Percentiles rank a stretch among this genome's conserved stretches.
Conservation (phyloP, 2,113 vertebrate genomes). For the Phylloscopus trochiloides region DNA sequence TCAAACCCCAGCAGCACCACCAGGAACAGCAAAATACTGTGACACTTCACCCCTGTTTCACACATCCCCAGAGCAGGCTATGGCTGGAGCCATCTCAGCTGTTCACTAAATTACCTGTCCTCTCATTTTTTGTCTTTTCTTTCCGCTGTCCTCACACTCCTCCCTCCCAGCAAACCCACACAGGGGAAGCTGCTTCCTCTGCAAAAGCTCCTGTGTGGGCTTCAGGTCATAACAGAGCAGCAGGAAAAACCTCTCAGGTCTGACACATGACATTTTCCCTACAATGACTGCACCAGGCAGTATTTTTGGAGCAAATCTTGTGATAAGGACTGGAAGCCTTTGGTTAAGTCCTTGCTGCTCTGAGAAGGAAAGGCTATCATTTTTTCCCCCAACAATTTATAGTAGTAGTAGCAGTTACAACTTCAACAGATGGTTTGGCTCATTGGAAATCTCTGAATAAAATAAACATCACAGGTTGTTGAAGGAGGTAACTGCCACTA, state of each 20-base stretch:
- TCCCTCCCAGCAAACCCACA: background rate
- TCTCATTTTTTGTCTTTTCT: background rate
- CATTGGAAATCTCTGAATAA: background rate
- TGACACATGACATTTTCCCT: accelerated
- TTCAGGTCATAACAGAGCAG: background rate
- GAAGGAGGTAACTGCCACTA: background rate
- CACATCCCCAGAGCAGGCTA: background rate
- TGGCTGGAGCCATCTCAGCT: accelerated
- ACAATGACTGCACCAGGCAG: accelerated
- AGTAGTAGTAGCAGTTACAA: background rate
- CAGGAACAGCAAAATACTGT: background rate
- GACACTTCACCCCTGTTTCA: accelerated
- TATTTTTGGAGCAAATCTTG: background rate
- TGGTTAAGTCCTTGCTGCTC: background rate
- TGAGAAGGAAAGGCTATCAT: background rate
- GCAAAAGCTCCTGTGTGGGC: background rate
- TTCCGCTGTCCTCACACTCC: background rate
- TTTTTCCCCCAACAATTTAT: background rate
- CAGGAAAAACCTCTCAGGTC: background rate
- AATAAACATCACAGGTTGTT: background rate
- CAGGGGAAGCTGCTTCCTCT: background rate
- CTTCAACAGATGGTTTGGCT: background rate
- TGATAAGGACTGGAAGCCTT: background rate
- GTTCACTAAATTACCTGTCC: background rate
- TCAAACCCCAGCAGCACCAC: background rate